phyloP scores from a whole-genome alignment of 2,797 vertebrate genomes.

The Benthosema pterotum region DNA sequence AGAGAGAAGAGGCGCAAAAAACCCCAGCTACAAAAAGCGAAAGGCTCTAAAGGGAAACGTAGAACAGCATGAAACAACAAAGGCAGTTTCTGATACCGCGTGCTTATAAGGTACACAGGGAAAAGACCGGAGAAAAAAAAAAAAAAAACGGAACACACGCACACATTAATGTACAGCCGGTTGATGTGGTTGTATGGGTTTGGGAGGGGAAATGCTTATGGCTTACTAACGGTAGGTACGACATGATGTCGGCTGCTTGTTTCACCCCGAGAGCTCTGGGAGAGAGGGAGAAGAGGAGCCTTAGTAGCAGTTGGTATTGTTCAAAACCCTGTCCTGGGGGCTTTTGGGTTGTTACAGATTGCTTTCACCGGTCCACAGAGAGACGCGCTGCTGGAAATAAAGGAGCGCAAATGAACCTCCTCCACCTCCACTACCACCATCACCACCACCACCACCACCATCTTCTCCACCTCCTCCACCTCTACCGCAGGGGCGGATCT shows the following conservation, averaged over 20 bases:
- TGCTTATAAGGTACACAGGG: not conserved
- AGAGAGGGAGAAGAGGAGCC: slow-evolving; percentile 17
- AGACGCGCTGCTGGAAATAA: slow-evolving; percentile 47
- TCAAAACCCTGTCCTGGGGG: slow-evolving; percentile 59
- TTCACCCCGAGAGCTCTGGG: slow-evolving; percentile 31
- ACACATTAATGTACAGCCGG: slow-evolving; percentile 4
- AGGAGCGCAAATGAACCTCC: slow-evolving; percentile 28
- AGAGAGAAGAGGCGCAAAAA: not conserved
- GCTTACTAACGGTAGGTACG: slow-evolving; percentile 38
- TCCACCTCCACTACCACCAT: not conserved
- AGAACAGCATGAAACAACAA: not conserved
- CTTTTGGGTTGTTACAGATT: slow-evolving; percentile 54
- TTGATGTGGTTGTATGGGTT: slow-evolving; percentile 28
- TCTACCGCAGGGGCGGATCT: no score
- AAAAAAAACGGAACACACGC: not conserved
- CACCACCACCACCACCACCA: no score
- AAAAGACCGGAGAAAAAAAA: no score
- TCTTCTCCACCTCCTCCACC: no score
- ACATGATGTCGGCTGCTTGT: slow-evolving; percentile 34
- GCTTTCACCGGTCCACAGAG: slow-evolving; percentile 51
- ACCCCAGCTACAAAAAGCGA: not conserved
- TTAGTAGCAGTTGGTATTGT: slow-evolving; percentile 49
- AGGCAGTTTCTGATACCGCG: no score
- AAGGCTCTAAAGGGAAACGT: not conserved
- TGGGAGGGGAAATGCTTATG: slow-evolving; percentile 41